Conservation (phyloP, 2,888 invertebrate species). For the Anaspis maculata region DNA sequence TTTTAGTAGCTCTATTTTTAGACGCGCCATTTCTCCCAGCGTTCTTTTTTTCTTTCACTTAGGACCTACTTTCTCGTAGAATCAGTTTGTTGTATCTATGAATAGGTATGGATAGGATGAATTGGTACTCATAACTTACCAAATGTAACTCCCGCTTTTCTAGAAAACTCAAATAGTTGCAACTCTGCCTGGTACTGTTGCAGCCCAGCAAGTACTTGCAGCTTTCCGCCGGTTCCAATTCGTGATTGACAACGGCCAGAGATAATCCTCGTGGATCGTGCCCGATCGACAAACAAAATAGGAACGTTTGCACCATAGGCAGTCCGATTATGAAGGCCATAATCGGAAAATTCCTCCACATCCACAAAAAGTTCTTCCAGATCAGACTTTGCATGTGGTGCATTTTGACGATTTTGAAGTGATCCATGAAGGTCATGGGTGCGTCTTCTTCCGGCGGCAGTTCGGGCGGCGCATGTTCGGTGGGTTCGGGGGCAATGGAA, state of each 20-base stretch:
- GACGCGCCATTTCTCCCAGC: no score
- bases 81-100: no score
- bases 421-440: conserved; percentile 45
- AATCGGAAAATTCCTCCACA: conserved; percentile 75
- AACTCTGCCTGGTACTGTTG: conserved; percentile 53
- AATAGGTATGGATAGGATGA: no score
- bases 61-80: no score
- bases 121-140: no score
- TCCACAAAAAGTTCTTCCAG: conserved; percentile 83
- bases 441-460: conserved; percentile 61
- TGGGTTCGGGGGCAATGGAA: conserved; percentile 50
- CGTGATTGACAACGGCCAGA: conserved; percentile 75
- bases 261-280: conserved; percentile 71
- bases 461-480: conserved; percentile 43
- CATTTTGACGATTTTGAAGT: conserved; percentile 55
- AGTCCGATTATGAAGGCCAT: conserved; percentile 79
- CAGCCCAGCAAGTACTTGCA: conserved; percentile 30
- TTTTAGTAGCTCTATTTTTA: no score
- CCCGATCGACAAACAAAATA: conserved; percentile 87
- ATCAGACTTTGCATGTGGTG: conserved; percentile 73
- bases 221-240: conserved; percentile 43
- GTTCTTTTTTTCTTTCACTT: no score
- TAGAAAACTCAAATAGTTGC: conserved; percentile 66
- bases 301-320: conserved; percentile 75
- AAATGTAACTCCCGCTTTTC: conserved; percentile 59